Evolutionary conservation across 2,113 vertebrate species (phyloP), one percentile per base, ranked within the genome.

Genomic region (Dasypus novemcinctus): DNA sequence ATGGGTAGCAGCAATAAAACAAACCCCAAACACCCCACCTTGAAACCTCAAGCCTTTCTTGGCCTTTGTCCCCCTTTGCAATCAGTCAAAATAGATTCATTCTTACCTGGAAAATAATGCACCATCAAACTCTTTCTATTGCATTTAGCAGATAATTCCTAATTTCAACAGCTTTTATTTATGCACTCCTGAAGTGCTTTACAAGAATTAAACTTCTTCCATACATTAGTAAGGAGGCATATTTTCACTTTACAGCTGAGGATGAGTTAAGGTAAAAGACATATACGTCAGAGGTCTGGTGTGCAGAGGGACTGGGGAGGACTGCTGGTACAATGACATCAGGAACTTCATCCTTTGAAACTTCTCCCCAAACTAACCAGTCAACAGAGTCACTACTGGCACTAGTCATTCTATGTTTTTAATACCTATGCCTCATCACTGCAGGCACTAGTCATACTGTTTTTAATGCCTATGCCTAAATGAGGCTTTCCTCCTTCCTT

Each of bases 51-150:
- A 64, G 61, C 57, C 33, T 88, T 75, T 80, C 23, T 92, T 49
- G 81, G 63, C 38, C 27, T 83, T 69, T 69, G 68, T 8, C 20
- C 23, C 43, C 36, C 68, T 79, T 63, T 80, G 59, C 63, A 87
- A 41, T 85, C 61, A 69, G 12, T 91, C n/a, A 69, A 74, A 80
- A 76, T 43, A 21, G 90, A 69, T n/a, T 87, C 27, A 54, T 41
- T 71, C 75, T 80, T 36, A 71, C 54, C 59, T 85, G 38, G 57
- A 95, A 90, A 95, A 89, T 41, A 74, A 71, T 54, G 61, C 41
- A 84, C 80, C 84, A 29, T 54, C 33, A 59, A 81, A 74, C 29
- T 95, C 72, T 71, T n/a, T 38, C 59, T 36, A 9, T 15, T 64
- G 83, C 31, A 5, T 14, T 59, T 15, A n/a, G 43, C 17, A 84